A percentile compares a stretch with the other conserved stretches of the same genome.
Conservation (phyloP, 2,888 invertebrate genomes). For the Eutolmus rufibarbis region DNA sequence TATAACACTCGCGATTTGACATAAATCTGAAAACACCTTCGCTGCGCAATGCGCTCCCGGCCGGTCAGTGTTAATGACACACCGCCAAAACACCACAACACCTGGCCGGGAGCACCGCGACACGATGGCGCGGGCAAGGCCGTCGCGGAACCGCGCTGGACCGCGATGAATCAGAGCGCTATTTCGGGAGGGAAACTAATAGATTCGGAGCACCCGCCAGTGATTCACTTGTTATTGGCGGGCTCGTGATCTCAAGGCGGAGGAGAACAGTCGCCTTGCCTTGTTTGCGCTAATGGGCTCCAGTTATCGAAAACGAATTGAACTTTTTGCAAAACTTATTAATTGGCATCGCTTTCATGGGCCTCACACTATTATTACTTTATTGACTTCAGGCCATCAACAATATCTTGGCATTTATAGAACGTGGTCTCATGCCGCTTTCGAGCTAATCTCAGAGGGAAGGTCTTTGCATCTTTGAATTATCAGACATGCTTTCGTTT, state of each 20-base stretch:
- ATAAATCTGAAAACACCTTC: slow-evolving; percentile 1
- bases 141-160: neutral
- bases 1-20: neutral
- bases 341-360: neutral
- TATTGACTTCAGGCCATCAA: neutral
- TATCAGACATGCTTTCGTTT: neutral
- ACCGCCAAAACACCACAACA: neutral
- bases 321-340: neutral
- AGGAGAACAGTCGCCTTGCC: neutral
- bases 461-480: neutral
- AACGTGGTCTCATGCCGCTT: neutral
- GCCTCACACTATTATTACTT: neutral
- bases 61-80: neutral
- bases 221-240: neutral
- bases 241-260: neutral
- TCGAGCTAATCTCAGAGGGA: neutral
- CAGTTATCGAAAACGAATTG: neutral
- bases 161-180: neutral
- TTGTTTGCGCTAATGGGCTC: neutral
- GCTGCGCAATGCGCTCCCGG: neutral
- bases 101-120: neutral
- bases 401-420: neutral
- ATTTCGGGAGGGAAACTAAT: neutral
- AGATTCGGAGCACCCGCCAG: neutral
- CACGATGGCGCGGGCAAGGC: neutral